Percentiles rank a stretch among this genome's conserved stretches.
Evolutionary conservation across 2,113 vertebrate genomes (phyloP).

Genomic region (Alosa alosa): DNA sequence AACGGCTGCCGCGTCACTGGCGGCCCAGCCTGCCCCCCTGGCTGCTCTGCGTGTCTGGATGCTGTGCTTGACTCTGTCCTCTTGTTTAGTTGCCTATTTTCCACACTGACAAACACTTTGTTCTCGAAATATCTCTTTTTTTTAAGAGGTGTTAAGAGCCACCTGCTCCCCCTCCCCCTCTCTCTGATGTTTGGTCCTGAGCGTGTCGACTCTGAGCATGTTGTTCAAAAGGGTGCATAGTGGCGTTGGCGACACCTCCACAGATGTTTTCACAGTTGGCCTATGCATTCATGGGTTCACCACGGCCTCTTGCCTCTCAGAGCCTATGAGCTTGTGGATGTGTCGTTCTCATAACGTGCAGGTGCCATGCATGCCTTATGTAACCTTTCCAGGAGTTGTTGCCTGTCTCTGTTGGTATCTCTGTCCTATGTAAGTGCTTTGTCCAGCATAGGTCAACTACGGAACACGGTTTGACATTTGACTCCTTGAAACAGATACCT

Average conservation of each 20-base stretch:
- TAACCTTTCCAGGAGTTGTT: constrained; percentile 56
- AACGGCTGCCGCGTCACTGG: constrained; percentile 56
- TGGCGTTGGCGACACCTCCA: neutral
- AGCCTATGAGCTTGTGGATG: neutral
- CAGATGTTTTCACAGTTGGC: neutral
- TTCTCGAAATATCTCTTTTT: neutral
- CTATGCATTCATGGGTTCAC: neutral
- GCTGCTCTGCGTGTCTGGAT: constrained; percentile 31
- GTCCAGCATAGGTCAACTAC: neutral
- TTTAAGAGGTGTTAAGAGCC: neutral
- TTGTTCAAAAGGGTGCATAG: neutral
- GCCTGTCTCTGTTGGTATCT: constrained; percentile 35
- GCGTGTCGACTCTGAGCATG: neutral
- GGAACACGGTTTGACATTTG: constrained; percentile 1
- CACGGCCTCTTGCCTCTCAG: neutral
- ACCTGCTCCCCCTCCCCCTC: neutral
- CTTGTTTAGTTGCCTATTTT: constrained; percentile 47
- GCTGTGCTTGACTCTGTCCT: constrained; percentile 52
- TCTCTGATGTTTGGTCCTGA: constrained; percentile 7
- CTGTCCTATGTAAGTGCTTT: neutral
- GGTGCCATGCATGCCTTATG: constrained; percentile 30
- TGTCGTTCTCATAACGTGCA: neutral
- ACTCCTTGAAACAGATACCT: constrained; percentile 9
- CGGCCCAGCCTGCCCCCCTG: constrained; percentile 44
- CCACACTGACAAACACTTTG: neutral